Evolutionary conservation across 2,113 vertebrate species (phyloP).

Genomic region (Mus spicilegus): DNA sequence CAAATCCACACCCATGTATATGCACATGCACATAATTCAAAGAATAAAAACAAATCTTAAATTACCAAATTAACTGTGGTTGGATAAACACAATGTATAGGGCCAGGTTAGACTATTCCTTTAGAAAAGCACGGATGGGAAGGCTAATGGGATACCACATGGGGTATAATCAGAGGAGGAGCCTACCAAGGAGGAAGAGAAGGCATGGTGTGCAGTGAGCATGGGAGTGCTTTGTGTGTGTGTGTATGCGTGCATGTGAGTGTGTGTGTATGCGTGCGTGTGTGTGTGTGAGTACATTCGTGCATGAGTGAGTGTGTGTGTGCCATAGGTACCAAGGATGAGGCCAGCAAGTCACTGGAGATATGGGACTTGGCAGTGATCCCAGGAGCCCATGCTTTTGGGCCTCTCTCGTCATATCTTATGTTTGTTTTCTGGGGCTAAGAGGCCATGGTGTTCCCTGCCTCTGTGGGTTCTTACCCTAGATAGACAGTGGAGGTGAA

Average conservation of each 20-base stretch:
- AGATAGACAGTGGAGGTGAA: fast-evolving
- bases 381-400: background rate
- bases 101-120: background rate
- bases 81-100: background rate
- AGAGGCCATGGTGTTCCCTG: background rate
- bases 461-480: background rate
- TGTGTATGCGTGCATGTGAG: background rate
- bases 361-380: background rate
- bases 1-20: background rate
- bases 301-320: no score
- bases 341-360: background rate
- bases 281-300: no score
- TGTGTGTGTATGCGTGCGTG: no score
- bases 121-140: background rate
- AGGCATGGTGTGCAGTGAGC: background rate
- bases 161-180: background rate
- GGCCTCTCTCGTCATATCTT: background rate
- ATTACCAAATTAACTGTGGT: background rate
- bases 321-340: no score
- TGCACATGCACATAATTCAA: no score
- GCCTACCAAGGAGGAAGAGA: background rate
- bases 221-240: no score
- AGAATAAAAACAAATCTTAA: background rate
- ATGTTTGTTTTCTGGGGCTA: background rate
- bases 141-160: background rate